Evolutionary conservation across 92 coral and sea anemone species (phyloP), one percentile per base, ranked within the genome.

Genomic region (Porites rus): DNA sequence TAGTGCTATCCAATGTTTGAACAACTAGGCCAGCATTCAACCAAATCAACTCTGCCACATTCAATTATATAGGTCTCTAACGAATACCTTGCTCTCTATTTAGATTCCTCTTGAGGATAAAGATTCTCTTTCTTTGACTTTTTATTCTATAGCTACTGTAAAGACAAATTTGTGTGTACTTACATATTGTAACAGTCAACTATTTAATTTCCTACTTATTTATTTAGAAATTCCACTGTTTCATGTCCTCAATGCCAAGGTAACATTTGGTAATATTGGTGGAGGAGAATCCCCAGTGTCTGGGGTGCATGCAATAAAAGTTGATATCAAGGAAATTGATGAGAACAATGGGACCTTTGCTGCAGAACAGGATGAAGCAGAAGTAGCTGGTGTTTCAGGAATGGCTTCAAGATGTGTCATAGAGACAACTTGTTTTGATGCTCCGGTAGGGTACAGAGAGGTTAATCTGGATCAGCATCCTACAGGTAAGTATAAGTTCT

Each of bases 231-330:
- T 97, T 67, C 99, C 99, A 10, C 95, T 97, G 54, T 97, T 97
- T 88, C 99, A 97, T 84, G 98, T 97, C 17, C 91, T 97, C 28
- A 97, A 95, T 80, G 99, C 99, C 24, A 96, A 94, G 64, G 91
- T 97, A 58, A 95, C 99, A 9, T 97, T 97, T 93, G 99, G 97
- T 12, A 97, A 97, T 84, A 97, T 97, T 67, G 87, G 96, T 87
- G 98, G 93, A 9, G 89, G 60, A 19, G 96, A 92, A 74, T 91
- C 78, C 68, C 69, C 93, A 13, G 95, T 97, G 6, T 53, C 79
- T 51, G 98, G 97, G 6, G 92, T 97, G 21, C 86, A 80, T 69
- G 82, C 92, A 25, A 81, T 85, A 51, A 70, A 77, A 58, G 82
- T 63, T 24, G 71, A 69, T 24, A 46, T 88, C 21, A 65, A 89